Percentiles rank a stretch among this genome's conserved stretches.
These are phyloP conservation scores for Orycteropus afer DNA, from an alignment of 2,113 vertebrate genomes.

Conservation along the genomic window DNA sequence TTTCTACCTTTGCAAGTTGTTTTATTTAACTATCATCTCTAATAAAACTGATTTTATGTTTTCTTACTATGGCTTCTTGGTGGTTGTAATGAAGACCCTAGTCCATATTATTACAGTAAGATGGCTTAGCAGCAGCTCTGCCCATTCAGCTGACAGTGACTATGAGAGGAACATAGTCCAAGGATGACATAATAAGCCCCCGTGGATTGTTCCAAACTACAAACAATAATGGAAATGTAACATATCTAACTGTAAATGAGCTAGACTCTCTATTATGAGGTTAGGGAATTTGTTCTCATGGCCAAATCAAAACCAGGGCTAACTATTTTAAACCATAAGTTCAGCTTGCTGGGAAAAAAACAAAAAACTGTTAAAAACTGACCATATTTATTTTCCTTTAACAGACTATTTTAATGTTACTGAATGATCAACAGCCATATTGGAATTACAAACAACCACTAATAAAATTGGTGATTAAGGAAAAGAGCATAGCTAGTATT, in stretches of 20 bases:
- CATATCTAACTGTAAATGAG: neutral
- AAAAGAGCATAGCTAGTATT: slow-evolving; percentile 31
- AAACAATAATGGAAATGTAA: slow-evolving; percentile 31
- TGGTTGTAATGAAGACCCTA: neutral
- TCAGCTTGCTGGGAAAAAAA: slow-evolving; percentile 30
- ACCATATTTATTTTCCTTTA: slow-evolving; percentile 15
- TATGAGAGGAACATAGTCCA: neutral
- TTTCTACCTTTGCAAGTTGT: neutral
- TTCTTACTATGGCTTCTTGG: neutral
- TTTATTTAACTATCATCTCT: slow-evolving; percentile 22
- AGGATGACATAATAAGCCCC: neutral
- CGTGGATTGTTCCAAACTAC: neutral
- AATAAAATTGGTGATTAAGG: neutral
- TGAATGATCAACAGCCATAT: neutral
- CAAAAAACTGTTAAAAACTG: slow-evolving; percentile 42
- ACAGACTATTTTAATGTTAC: neutral
- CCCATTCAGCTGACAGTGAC: neutral
- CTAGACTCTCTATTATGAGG: neutral
- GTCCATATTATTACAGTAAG: neutral
- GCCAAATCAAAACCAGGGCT: neutral
- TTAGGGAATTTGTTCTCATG: slow-evolving; percentile 8
- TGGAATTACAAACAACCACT: neutral
- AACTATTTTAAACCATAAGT: slow-evolving; percentile 35
- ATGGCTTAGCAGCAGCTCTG: neutral
- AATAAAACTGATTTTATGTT: neutral